Conservation (phyloP, 2,888 invertebrate species). For the Mimas tiliae region DNA sequence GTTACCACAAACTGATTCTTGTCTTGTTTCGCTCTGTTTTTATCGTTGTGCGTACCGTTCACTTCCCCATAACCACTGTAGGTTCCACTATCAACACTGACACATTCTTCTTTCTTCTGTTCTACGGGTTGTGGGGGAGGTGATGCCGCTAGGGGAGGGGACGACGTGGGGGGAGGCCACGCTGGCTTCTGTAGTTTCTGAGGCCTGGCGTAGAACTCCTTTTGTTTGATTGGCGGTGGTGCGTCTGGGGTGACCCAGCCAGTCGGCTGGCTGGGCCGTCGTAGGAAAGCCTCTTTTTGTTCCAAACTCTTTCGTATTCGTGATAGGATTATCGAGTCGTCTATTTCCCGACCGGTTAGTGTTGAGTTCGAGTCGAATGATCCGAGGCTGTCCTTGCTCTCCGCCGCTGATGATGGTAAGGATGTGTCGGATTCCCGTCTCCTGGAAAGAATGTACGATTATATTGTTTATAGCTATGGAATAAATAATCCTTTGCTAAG, state of each 20-base stretch:
- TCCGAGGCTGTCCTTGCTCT: constrained; percentile 88
- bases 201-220: constrained; percentile 92
- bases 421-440: constrained; percentile 86
- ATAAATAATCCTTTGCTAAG: too few species aligned
- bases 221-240: constrained; percentile 83
- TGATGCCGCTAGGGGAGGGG: constrained; percentile 83
- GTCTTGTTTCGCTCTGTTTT: constrained; percentile 70
- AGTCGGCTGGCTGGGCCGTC: constrained; percentile 88
- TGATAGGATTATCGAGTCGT: constrained; percentile 89
- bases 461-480: too few species aligned
- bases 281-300: constrained; percentile 95
- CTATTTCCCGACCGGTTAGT: constrained; percentile 87
- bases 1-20: constrained; percentile 84
- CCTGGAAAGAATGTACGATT: constrained; percentile 49
- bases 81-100: constrained; percentile 76
- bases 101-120: constrained; percentile 78
- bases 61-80: constrained; percentile 78
- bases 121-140: constrained; percentile 81
- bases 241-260: constrained; percentile 84
- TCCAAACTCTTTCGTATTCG: constrained; percentile 93
- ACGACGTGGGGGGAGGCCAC: constrained; percentile 87
- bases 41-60: constrained; percentile 73
- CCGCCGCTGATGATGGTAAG: constrained; percentile 86
- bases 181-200: constrained; percentile 89
- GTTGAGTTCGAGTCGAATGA: constrained; percentile 89